Base-by-base conservation (phyloP, 2,113 vertebrate species). In the Pseudorectes ferrugineus region DNA sequence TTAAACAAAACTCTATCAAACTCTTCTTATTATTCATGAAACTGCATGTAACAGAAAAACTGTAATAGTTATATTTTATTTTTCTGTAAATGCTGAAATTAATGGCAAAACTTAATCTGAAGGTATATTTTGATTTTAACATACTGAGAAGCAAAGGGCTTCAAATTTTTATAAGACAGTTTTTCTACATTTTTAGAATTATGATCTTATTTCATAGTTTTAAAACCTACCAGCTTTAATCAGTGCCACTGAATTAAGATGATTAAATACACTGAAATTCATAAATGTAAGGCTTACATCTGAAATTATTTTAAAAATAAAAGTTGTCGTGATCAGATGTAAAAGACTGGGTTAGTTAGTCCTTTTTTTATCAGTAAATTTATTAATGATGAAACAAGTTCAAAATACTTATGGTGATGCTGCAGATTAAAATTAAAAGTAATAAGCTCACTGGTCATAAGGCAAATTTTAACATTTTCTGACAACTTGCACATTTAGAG, bases 1-100 rank as follows among this genome's bases (percentile, higher is more conserved):
- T 97, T 95, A 96, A 93, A 97, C 85, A 95, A 98, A 97, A 95
- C 85, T 97, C 96, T 91, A 95, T 95, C 93, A 95, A 96, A 96
- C 68, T 91, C 95, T 95, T 87, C 70, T 95, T 94, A 93, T 87
- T 95, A 96, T 95, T 96, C 92, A 95, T 93, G 94, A 95, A 80
- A 97, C 91, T 88, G 83, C 79, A 87, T 92, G 94, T 95, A 95
- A 82, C 77, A 96, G 90, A 68, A 96, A 95, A 95, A 97, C 58
- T 52, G 54, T 79, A 97, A 91, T 78, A 85, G 75, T 43, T 82
- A 46, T 23, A 71, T 91, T 89, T 88, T 92, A 61, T 94, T 96
- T 94, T 89, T 82, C 66, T 89, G 79, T 78, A 96, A 90, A 95
- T 94, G 89, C 66, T 94, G 72, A 96, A 94, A 89, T 84, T 92